Evolutionary conservation across 2,797 vertebrate species (phyloP), one percentile per base, ranked within the genome.

Genomic region (Dicrostonyx torquatus): DNA sequence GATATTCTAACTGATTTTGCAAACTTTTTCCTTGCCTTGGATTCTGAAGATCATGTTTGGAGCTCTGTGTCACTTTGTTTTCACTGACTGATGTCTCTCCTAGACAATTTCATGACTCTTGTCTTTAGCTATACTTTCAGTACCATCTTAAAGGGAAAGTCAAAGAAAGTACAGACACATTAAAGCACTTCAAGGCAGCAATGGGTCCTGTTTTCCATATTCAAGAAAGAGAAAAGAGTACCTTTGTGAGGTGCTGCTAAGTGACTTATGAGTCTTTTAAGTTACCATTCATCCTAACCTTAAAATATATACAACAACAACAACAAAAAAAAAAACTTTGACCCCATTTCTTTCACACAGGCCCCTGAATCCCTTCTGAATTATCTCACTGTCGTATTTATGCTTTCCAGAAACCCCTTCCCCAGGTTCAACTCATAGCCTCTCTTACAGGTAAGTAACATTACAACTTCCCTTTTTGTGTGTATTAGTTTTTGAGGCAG

Each of bases 351-450:
- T 43, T 87, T 95, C 77, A 11, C 13, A 18, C 58, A 64, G 43
- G 9, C 31, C 17, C 45, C 68, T 12, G 20, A 76, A 64, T 64
- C 84, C 68, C 50, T 43, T 87, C 26, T 87, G 55, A 31, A 87
- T 94, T 94, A 55, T 89, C 80, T 95, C 72, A 97, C 24, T 76
- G 26, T 94, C 5, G 20, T 83, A 89, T 95, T 91, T 97, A 77
- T 97, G 26, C 68, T 96, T 97, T 97, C 13, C 91, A 98, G 98
- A 95, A 86, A 98, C 97, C 58, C 97, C 98, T 37, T 98, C 98
- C 93, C 92, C 97, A 87, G 97, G 93, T 87, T 98, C 98, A 43
- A 91, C 92, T 80, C 94, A 94, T n/a, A 97, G 94, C 82, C 78
- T 98, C 2, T 95, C 96, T 82, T 97, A 98, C 2, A 96, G 98